Evolutionary conservation across 2,888 invertebrate genomes (phyloP), one percentile per base, ranked within the genome.

Genomic region (Rhingia rostrata): DNA sequence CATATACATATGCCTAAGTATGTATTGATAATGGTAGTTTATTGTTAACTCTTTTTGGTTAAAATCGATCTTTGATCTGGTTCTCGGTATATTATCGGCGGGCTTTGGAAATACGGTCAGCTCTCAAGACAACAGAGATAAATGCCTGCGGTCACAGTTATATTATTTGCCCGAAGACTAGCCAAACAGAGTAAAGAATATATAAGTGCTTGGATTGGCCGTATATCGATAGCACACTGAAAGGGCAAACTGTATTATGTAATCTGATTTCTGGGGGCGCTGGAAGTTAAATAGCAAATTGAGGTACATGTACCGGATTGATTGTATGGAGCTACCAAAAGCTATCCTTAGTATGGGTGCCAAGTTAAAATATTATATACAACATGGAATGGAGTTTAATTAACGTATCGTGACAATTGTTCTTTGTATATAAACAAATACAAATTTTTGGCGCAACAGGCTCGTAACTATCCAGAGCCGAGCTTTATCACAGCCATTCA

Each of bases 171-270:
- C n/a, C n/a, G n/a, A n/a, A n/a, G n/a, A n/a, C n/a, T n/a, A n/a
- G n/a, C n/a, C 0, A 6, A 9, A 37, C 41, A 47, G 1, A 54
- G 33, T 37, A 66, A n/a, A 32, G 41, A 78, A 56, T 70, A 39
- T 33, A 56, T 56, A 41, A n/a, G n/a, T n/a, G n/a, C n/a, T 41
- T 56, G 45, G 56, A 47, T 12, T 6, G 14, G 4, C 33, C 51
- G 63, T 22, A 22, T 22, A 56, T 56, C 56, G 14, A 70, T 56
- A 56, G 54, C 33, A 63, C n/a, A 3, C 53, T 63, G 35, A 72
- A 78, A 72, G 78, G 72, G 78, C 37, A 72, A 78, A 58, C 39
- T 58, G 32, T 72, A 64, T 22, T 22, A 58, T 49, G 72, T 9
- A 78, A 70, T 54, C 12, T 30, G 22, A 22, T 22, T 22, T 2